Base-by-base conservation (phyloP, 2,888 invertebrate species). In the Caenorhabditis wallacei region DNA sequence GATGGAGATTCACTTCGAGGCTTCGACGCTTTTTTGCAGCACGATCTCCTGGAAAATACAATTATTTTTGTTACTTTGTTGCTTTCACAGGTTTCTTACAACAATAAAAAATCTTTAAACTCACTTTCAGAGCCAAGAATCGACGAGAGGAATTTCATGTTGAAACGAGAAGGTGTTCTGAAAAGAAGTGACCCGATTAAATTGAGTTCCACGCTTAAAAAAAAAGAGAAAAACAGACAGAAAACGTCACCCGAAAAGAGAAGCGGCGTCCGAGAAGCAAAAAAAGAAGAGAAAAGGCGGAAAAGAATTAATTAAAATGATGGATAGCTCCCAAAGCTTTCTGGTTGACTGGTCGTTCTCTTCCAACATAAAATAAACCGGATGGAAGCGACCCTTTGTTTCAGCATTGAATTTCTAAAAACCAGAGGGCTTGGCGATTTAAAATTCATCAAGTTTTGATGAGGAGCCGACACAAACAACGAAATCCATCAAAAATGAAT, bases 241-340 rank as follows among this genome's bases (percentile, higher is more conserved):
- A 18, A 56, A 20, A 56, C 64, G 64, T 63, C 63, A 48, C 35
- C 0, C 24, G 11, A 37, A 61, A 61, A 46, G 53, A 51, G 43
- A 46, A 5, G 46, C 35, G 61, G 51, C 13, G 16, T 18, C 48
- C 16, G 18, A 10, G 40, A 40, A 40, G 35, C 5, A 10, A 10
- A 37, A 22, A 68, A 68, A 54, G 43, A 56, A 20, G 20, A 53
- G 46, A 71, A 56, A 43, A 59, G 20, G 46, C 46, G 18, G 57
- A 51, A 54, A 43, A 46, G 70, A 75, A 75, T 75, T 75, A 75
- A 75, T 75, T 75, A 75, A 75, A 75, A 46, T 75, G 75, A 75
- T 75, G 75, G 75, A 75, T 59, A 48, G 64, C 61, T 40, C 40
- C 16, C 40, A 40, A 40, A 43, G 61, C 40, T n/a, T 43, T 43